phyloP scores from a whole-genome alignment of 2,113 vertebrate genomes.

The Anser cygnoides region DNA sequence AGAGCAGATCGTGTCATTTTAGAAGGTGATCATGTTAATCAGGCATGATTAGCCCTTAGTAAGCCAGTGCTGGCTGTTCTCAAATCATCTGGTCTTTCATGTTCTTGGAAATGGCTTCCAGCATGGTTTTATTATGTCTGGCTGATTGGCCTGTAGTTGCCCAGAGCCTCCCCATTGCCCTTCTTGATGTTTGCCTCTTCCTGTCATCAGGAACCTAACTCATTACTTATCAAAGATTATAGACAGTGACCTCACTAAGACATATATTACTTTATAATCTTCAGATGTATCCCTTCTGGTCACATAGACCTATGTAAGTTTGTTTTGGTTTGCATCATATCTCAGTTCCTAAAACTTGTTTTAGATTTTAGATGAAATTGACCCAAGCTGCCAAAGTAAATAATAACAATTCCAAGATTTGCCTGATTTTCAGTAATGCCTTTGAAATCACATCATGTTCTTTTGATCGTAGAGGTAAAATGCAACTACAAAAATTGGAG shows the following conservation, averaged over 20 bases:
- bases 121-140: neutral
- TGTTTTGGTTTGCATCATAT: neutral
- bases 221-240: neutral
- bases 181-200: neutral
- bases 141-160: neutral
- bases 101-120: neutral
- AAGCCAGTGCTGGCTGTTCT: neutral
- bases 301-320: neutral
- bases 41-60: neutral
- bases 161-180: neutral
- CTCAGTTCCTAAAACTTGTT: neutral
- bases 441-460: neutral
- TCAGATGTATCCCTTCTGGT: neutral
- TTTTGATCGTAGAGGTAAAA: neutral
- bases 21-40: neutral
- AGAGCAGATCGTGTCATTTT: neutral
- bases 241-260: neutral
- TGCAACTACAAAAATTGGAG: neutral
- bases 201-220: neutral
- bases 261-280: neutral
- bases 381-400: neutral
- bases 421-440: neutral
- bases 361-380: neutral
- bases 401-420: neutral
- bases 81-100: neutral